phyloP scores from a whole-genome alignment of 2,113 vertebrate species.

The Xiphophorus maculatus region DNA sequence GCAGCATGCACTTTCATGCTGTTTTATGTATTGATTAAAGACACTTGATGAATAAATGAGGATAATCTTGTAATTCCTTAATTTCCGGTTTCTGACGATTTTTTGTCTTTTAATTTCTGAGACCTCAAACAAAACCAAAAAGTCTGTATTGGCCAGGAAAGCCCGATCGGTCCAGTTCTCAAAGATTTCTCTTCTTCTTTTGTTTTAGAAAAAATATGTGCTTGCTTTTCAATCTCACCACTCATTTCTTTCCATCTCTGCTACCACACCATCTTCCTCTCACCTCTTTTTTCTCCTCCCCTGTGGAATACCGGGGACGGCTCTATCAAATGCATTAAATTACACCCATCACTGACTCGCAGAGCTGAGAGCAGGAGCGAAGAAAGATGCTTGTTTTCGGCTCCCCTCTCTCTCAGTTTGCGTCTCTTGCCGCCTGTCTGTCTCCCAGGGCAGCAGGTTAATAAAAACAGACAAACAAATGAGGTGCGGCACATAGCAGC shows the following conservation, averaged over 20 bases:
- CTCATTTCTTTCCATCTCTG: constrained; percentile 16
- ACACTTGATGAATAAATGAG: neutral
- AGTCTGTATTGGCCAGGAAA: too few relatives aligned
- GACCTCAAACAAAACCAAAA: neutral
- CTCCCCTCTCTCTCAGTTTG: constrained; percentile 29
- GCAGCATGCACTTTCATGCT: too few relatives aligned
- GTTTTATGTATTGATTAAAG: too few relatives aligned
- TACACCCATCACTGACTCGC: constrained; percentile 68
- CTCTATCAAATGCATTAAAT: constrained; percentile 64
- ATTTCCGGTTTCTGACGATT: neutral
- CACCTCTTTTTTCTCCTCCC: constrained; percentile 40
- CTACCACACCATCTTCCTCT: constrained; percentile 42
- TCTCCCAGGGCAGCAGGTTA: constrained; percentile 37
- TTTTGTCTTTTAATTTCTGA: neutral
- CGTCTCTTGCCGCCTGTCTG: constrained; percentile 15
- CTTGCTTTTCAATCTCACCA: constrained; percentile 20
- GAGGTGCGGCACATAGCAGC: constrained; percentile 45
- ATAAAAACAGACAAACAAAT: constrained; percentile 69
- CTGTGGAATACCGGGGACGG: constrained; percentile 45
- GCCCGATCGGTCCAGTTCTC: neutral
- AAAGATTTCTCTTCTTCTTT: neutral
- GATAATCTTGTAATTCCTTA: neutral
- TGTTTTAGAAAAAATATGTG: neutral
- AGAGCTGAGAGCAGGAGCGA: constrained; percentile 42
- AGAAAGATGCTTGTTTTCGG: constrained; percentile 47